These are phyloP conservation scores for Tetramorium simillimum DNA, from an alignment of 1,140 invertebrate genomes.

Conservation along the genomic window DNA sequence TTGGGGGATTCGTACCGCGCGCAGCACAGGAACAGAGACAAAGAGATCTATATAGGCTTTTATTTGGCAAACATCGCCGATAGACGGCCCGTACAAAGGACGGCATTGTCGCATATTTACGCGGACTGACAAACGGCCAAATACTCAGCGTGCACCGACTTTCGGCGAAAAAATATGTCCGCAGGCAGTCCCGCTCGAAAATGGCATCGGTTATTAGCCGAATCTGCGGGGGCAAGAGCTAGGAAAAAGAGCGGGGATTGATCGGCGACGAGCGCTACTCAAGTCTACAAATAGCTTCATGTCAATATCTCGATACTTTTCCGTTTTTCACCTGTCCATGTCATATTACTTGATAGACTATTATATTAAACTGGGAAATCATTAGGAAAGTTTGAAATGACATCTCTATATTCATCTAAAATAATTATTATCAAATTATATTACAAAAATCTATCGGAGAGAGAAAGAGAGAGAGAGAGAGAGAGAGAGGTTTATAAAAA, in stretches of 20 bases:
- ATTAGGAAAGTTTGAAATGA: background rate
- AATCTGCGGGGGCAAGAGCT: background rate
- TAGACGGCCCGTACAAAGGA: constrained; percentile 73
- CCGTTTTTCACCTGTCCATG: background rate
- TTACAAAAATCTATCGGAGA: too few relatives aligned
- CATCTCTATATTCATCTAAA: background rate
- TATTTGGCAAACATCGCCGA: constrained; percentile 76
- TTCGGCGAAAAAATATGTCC: constrained; percentile 63
- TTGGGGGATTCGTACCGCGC: constrained; percentile 63
- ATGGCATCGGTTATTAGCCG: constrained; percentile 49
- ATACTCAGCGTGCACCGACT: constrained; percentile 66
- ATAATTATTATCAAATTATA: background rate
- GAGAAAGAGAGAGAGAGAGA: too few relatives aligned
- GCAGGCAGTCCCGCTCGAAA: constrained; percentile 17
- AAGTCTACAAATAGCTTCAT: constrained; percentile 12
- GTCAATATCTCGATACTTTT: background rate
- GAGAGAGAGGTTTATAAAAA: too few relatives aligned
- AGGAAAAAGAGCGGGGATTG: background rate
- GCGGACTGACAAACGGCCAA: constrained; percentile 74
- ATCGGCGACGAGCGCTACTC: background rate
- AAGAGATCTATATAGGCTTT: constrained; percentile 75
- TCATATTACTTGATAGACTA: background rate
- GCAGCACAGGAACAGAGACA: constrained; percentile 69
- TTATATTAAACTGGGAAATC: background rate
- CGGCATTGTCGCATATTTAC: constrained; percentile 75